Evolutionary conservation across 2,113 vertebrate species (phyloP).

Genomic region (Mobula birostris): DNA sequence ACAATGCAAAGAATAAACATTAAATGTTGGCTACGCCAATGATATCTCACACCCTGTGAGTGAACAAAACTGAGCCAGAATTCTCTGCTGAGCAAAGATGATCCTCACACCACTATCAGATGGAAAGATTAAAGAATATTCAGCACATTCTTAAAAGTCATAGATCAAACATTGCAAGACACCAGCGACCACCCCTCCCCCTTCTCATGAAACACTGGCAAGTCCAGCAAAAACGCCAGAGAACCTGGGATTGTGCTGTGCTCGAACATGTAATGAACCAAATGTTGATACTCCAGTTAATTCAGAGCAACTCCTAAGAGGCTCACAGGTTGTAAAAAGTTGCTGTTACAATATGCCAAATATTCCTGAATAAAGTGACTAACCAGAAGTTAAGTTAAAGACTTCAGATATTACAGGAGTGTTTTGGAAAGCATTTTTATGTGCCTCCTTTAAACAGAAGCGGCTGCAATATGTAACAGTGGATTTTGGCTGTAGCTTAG

Average conservation of each 20-base stretch:
- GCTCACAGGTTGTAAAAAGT: not conserved
- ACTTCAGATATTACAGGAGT: not conserved
- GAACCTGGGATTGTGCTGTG: not conserved
- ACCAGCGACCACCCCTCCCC: not conserved
- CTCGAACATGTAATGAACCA: not conserved
- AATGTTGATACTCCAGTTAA: not conserved
- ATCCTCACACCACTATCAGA: not conserved
- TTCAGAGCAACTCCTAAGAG: not conserved
- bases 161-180: not conserved
- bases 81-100: not conserved
- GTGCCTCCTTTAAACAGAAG: not conserved
- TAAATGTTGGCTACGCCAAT: no score
- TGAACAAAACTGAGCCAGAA: not conserved
- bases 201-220: not conserved
- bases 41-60: no score
- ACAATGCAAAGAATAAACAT: not conserved
- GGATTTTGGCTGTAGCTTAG: not conserved
- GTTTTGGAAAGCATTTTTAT: not conserved
- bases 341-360: not conserved
- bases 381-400: not conserved
- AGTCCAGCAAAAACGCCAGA: not conserved
- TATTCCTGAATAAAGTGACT: not conserved
- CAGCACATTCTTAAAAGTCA: not conserved
- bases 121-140: not conserved
- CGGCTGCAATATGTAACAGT: not conserved